Base-by-base conservation (phyloP, 2,888 invertebrate genomes). In the Temnothorax rugatulus region DNA sequence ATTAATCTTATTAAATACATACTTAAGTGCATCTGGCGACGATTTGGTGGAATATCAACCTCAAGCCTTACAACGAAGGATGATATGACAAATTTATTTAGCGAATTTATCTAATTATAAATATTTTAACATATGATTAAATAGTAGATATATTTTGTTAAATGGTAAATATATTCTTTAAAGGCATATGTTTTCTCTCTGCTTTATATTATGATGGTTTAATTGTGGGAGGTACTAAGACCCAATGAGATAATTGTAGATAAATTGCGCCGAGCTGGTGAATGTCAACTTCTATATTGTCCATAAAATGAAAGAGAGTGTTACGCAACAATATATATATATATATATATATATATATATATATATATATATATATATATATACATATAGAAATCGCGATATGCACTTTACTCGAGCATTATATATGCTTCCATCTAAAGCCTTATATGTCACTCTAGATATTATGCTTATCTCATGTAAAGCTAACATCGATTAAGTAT, bases 381-480 rank as follows among this genome's bases (percentile, higher is more conserved):
- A 41, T 4, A 57, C 11, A 64, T 9, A 59, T 47, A 76, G 50
- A 25, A 13, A 68, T 59, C 47, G 54, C 29, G 44, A 68, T 77
- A 47, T 44, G 50, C 34, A 57, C 50, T 66, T 76, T 76, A 61
- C 13, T 74, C 57, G 61, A 73, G 73, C 69, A 76, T 87, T 76
- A 76, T 82, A 89, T 84, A 92, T 93, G 94, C 93, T 94, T 94
- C 93, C 93, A 93, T 92, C 92, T 92, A 91, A 92, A 92, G 91
- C 93, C 92, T 93, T 81, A 91, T 88, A 86, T 92, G 89, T 89
- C 88, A 90, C 87, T 90, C 86, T 91, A 91, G 87, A 88, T 91
- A 90, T 83, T 84, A 90, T 87, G 91, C 91, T 91, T 91, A 87
- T 84, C 79, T 90, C 84, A 87, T 87, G 89, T 86, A 89, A 90